Evolutionary conservation across 1,140 invertebrate genomes (phyloP).

Genomic region (Cryptotermes secundus): DNA sequence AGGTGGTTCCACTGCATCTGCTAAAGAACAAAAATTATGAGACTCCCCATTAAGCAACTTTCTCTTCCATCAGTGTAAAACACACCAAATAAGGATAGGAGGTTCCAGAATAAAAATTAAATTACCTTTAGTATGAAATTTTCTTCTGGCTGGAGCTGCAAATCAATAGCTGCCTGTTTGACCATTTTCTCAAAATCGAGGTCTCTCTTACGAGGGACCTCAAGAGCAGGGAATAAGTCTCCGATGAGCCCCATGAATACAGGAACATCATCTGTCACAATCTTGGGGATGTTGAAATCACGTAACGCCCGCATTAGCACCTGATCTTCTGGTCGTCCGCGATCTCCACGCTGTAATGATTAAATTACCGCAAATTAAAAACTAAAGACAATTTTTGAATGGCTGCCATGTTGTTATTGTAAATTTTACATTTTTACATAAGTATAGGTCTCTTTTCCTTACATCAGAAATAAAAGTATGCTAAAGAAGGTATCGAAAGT

Average conservation of each 20-base stretch:
- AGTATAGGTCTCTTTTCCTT: too few species aligned
- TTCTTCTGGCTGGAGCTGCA: constrained; percentile 88
- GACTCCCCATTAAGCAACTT: too few species aligned
- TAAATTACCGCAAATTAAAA: too few species aligned
- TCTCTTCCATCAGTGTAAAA: too few species aligned
- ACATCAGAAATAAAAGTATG: too few species aligned
- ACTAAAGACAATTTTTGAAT: too few species aligned
- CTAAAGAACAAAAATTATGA: too few species aligned
- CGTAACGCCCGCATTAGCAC: constrained; percentile 81
- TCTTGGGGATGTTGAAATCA: constrained; percentile 93
- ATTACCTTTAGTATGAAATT: constrained; percentile 78
- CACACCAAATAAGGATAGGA: not conserved
- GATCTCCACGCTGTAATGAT: constrained; percentile 58
- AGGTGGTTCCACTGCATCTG: too few species aligned
- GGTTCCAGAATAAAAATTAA: not conserved
- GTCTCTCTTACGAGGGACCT: constrained; percentile 82
- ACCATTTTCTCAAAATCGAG: constrained; percentile 80
- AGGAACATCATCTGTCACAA: constrained; percentile 84
- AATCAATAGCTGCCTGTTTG: constrained; percentile 72
- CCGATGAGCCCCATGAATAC: constrained; percentile 91
- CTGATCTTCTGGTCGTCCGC: constrained; percentile 70
- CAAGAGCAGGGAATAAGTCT: constrained; percentile 85
- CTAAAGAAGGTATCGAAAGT: too few species aligned
- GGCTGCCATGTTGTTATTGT: too few species aligned
- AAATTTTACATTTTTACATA: too few species aligned